Conservation (phyloP, 2,888 invertebrate genomes). For the Parochlus steinenii region DNA sequence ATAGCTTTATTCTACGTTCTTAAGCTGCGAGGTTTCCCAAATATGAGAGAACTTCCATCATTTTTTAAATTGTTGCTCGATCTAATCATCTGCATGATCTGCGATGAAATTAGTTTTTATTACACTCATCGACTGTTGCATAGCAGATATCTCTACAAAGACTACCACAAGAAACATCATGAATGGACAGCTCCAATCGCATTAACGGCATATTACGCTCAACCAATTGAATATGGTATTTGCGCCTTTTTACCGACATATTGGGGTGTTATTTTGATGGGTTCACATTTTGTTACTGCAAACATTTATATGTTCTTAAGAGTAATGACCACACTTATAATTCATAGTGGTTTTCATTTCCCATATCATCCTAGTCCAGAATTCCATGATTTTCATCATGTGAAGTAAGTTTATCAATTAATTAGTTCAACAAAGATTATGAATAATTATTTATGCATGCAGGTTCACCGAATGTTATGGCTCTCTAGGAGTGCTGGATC, state of each 20-base stretch:
- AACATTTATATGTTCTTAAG: too few species aligned
- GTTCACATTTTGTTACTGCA: too few species aligned
- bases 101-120: slow-evolving; percentile 70
- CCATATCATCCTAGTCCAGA: not conserved
- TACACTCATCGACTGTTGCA: slow-evolving; percentile 70
- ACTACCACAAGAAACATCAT: slow-evolving; percentile 73
- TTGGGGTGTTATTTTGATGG: too few species aligned
- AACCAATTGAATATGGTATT: too few species aligned
- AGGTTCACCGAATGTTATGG: slow-evolving; percentile 5
- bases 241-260: too few species aligned
- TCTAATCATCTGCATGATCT: slow-evolving; percentile 51
- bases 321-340: too few species aligned
- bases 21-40: slow-evolving; percentile 53
- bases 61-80: slow-evolving; percentile 37
- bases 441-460: too few species aligned
- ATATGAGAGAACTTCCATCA: slow-evolving; percentile 18
- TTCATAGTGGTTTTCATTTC: too few species aligned
- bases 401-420: too few species aligned
- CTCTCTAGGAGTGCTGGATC: not conserved
- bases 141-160: slow-evolving; percentile 54
- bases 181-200: slow-evolving; percentile 82
- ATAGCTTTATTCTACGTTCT: slow-evolving; percentile 42
- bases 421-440: too few species aligned
- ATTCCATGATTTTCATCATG: slow-evolving; percentile 2
- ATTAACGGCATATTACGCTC: slow-evolving; percentile 61